Evolutionary conservation across 1,140 invertebrate genomes (phyloP), one percentile per base, ranked within the genome.

Genomic region (Pseudomyrmex sp.): DNA sequence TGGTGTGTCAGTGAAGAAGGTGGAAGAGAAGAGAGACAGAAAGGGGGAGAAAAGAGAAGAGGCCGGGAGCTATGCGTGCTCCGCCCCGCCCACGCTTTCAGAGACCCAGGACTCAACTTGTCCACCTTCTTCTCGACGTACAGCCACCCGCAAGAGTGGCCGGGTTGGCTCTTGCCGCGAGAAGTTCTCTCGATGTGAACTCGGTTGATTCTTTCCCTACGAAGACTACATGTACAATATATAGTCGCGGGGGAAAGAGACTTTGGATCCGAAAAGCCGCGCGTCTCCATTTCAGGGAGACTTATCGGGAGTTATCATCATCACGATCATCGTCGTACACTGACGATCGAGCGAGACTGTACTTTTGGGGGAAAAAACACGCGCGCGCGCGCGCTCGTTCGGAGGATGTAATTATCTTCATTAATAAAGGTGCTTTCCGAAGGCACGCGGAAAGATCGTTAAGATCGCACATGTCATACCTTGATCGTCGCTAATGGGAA

Each of bases 61-160:
- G 92, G 93, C 93, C 93, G 93, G 94, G 93, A 94, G 93, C 94
- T 92, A 94, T 94, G 93, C 94, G 93, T 94, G 93, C 92, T 93
- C 93, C 90, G 93, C 93, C 91, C 93, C 93, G 93, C 94, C 94
- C 93, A 93, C 93, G 93, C 94, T 94, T 93, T 93, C 92, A 93
- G 89, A 94, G 91, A 93, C 91, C 89, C 89, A 91, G 87, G 91
- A 93, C 91, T 93, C 91, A 93, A 94, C 92, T 93, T 94, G 94
- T 94, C 93, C 93, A 93, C 92, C 93, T 93, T 93, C 90, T 91
- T 91, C 91, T 88, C 86, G 73, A 79, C 82, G 89, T 92, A 93
- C 92, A 93, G 92, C 90, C 91, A 84, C 77, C 76, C 90, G 88
- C 91, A 93, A 94, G 91, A 93, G 91, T 93, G 86, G 86, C 70